Base-by-base conservation (phyloP, 1,140 invertebrate genomes). In the Yoshiicerus persimilis region DNA sequence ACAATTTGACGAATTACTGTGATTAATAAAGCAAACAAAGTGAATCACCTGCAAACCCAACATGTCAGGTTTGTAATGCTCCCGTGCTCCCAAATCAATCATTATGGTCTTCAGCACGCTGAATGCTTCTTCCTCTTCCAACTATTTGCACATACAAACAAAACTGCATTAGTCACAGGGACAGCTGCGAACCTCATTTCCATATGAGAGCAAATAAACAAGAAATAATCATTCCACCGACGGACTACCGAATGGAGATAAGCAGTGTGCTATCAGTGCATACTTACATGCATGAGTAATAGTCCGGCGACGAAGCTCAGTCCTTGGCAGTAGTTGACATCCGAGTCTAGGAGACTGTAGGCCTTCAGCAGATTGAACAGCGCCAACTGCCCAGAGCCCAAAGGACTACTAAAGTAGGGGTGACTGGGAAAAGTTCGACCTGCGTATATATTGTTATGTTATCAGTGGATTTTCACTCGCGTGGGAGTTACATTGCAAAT, bases 311-410 rank as follows among this genome's bases (percentile, higher is more conserved):
- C 97, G 91, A 99, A 99, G 91, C 97, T 98, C 5, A 99, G 94
- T 0, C 98, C 98, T 92, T 99, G 98, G 90, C 97, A 98, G 93
- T 99, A 99, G 0, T 97, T 98, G 8, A 99, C 96, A 92, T 99
- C 97, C 16, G 96, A 95, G 92, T 99, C 98, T 10, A 98, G 92
- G 9, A 99, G 93, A 0, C 98, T 99, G 92, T 99, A 99, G 0
- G 98, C 98, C 93, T 99, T 99, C 0, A 99, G 93, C 9, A 99
- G 93, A 93, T 99, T 99, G 92, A 98, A 99, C 1, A 99, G 93
- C 0, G 97, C 96, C 86, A 99, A 93, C 92, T 99, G 98, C 0
- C 98, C 98, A 4, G 97, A 95, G 0, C 97, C 98, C 75, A 98
- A 92, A 1, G 96, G 95, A 89, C 96, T 95, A 86, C 96, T 95